Conservation (phyloP, 92 coral and sea anemone species). For the Parazoanthus darwini region DNA sequence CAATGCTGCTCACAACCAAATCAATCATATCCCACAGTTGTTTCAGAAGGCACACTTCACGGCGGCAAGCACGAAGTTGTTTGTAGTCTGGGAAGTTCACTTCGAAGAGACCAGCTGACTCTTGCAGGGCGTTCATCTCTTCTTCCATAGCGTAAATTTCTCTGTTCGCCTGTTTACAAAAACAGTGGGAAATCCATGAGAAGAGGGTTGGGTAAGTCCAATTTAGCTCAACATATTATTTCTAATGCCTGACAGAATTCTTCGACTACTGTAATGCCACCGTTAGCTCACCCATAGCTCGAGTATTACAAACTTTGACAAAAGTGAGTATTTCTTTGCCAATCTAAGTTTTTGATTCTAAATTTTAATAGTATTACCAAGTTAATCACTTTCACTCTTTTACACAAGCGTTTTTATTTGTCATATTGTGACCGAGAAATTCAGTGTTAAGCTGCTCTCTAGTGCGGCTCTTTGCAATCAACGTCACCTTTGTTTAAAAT, state of each 20-base stretch:
- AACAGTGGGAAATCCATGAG: neutral
- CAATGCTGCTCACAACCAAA: conserved; percentile 89
- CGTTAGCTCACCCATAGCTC: neutral
- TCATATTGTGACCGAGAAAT: too few species aligned
- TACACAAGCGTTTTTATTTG: too few species aligned
- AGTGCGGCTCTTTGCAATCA: neutral
- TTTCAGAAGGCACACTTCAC: conserved; percentile 89
- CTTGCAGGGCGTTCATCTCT: conserved; percentile 88
- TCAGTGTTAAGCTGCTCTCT: too few species aligned
- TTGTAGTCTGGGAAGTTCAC: conserved; percentile 99
- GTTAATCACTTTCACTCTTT: neutral
- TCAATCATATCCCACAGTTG: conserved; percentile 98
- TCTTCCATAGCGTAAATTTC: conserved; percentile 92
- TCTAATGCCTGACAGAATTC: too few species aligned
- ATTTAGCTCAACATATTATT: neutral
- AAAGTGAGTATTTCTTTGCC: too few species aligned
- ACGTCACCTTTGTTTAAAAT: neutral
- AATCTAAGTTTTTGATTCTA: neutral
- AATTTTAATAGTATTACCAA: neutral
- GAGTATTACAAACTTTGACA: neutral
- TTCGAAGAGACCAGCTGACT: conserved; percentile 97
- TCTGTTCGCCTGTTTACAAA: conserved; percentile 66
- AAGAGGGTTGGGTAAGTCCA: neutral
- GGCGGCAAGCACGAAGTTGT: conserved; percentile 99
- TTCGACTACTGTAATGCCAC: neutral